Evolutionary conservation across 2,797 vertebrate genomes (phyloP), one percentile per base, ranked within the genome.

Genomic region (Manis crassicaudata): DNA sequence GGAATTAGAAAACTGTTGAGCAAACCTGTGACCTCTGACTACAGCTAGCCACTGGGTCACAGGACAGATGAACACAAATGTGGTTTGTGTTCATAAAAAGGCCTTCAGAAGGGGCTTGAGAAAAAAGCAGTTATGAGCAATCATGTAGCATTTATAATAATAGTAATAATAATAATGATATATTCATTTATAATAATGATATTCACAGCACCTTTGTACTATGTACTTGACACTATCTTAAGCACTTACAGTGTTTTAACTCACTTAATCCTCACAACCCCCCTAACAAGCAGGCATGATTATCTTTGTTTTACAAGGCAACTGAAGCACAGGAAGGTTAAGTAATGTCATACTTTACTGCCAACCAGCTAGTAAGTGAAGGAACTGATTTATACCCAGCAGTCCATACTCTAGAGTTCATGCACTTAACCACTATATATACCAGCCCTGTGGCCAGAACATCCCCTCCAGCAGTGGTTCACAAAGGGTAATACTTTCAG

Each of bases 1-100:
- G n/a, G 40, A 96, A 50, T 77, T 73, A 88, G 79, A 67, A 88
- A 88, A 65, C 46, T 70, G 25, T 50, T 72, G 2, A 60, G n/a
- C 56, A 32, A 89, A 52, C 32, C 50, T 58, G 4, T 89, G 67
- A 67, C 40, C 73, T 88, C 40, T 89, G 46, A 81, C 50, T 46
- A 52, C 20, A 72, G 68, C 62, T 90, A 29, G n/a, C n/a, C 37
- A 10, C 25, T 63, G 54, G 67, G 3, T 40, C 40, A 37, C 7
- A 76, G 63, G 62, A 54, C 27, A 7, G 16, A 37, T 21, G 18
- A 29, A 29, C 56, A 58, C 58, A 93, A 90, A 63, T 60, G 9
- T 58, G 37, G 21, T 72, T 88, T 56, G 52, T 90, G 43, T 70
- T 87, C 52, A n/a, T 58, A 58, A 94, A 82, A 95, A 94, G 35